These are phyloP conservation scores for Lasiurus borealis DNA, from an alignment of 2,113 vertebrate genomes.

Conservation along the genomic window DNA sequence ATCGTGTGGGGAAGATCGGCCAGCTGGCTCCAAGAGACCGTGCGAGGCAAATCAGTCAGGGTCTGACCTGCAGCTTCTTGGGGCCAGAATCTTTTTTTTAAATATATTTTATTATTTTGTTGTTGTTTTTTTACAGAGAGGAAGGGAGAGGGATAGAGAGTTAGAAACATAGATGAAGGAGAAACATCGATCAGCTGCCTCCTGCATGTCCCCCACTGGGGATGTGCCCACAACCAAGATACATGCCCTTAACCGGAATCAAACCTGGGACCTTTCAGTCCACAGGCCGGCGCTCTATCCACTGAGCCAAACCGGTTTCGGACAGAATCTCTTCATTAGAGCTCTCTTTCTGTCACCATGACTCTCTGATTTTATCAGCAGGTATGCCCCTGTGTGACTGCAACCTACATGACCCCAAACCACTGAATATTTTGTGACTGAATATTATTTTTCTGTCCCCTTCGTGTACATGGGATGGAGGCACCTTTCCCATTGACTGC, in stretches of 20 bases:
- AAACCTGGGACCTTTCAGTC: too few relatives aligned
- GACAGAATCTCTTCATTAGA: not conserved
- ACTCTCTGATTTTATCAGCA: not conserved
- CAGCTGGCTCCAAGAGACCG: not conserved
- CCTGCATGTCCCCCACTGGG: too few relatives aligned
- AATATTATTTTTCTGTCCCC: not conserved
- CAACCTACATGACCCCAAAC: not conserved
- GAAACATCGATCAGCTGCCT: too few relatives aligned
- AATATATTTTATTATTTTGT: too few relatives aligned
- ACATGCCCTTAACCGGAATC: too few relatives aligned
- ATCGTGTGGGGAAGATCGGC: not conserved
- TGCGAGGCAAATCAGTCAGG: not conserved
- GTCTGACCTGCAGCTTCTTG: not conserved
- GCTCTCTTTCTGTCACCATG: not conserved
- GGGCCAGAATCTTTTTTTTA: not conserved
- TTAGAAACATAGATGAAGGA: too few relatives aligned
- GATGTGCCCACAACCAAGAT: too few relatives aligned
- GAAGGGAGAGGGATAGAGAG: too few relatives aligned
- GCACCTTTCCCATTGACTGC: not conserved
- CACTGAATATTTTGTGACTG: not conserved
- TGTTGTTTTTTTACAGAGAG: too few relatives aligned
- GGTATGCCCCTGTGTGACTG: not conserved
- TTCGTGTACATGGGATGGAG: not conserved
- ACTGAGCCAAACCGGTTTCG: too few relatives aligned
- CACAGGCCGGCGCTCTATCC: too few relatives aligned